Conservation (phyloP, 2,113 vertebrate genomes). For the Oryzias curvinotus region DNA sequence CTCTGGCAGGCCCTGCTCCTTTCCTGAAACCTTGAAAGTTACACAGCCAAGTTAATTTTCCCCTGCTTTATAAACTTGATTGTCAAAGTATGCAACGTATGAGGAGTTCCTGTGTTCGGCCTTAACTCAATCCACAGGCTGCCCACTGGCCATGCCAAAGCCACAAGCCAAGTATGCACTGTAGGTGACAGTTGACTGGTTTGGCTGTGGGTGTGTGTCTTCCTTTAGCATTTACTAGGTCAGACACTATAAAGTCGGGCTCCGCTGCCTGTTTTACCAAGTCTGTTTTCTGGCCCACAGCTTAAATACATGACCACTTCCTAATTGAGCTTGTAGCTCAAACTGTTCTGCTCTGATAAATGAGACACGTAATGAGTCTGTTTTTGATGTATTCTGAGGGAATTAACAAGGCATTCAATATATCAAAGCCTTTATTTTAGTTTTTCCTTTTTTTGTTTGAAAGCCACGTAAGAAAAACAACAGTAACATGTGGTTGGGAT, state of each 20-base stretch:
- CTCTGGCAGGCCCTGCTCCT: conserved; percentile 45
- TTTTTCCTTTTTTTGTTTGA: conserved; percentile 8
- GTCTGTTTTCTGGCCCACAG: conserved; percentile 35
- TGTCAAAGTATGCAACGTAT: not conserved
- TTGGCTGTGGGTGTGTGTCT: conserved; percentile 4
- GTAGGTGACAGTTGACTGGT: conserved; percentile 27
- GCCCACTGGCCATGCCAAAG: conserved; percentile 6
- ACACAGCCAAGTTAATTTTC: conserved; percentile 31
- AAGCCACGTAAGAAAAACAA: conserved; percentile 13
- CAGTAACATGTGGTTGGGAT: conserved; percentile 18
- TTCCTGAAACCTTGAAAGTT: conserved; percentile 54
- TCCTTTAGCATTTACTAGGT: conserved; percentile 22
- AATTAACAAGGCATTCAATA: conserved; percentile 69
- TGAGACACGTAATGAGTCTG: conserved; percentile 57
- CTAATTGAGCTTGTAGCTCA: conserved; percentile 41
- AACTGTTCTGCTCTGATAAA: conserved; percentile 63
- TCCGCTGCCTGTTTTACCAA: conserved; percentile 34
- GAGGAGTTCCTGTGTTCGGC: conserved; percentile 27
- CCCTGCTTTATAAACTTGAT: conserved; percentile 17
- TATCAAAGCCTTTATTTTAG: conserved; percentile 39
- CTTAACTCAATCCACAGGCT: conserved; percentile 18
- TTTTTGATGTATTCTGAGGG: conserved; percentile 59
- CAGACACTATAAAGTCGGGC: conserved; percentile 36
- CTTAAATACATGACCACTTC: conserved; percentile 49
- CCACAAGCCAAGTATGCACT: conserved; percentile 36